phyloP scores from a whole-genome alignment of 2,888 invertebrate genomes.

The Oscheius sp. region DNA sequence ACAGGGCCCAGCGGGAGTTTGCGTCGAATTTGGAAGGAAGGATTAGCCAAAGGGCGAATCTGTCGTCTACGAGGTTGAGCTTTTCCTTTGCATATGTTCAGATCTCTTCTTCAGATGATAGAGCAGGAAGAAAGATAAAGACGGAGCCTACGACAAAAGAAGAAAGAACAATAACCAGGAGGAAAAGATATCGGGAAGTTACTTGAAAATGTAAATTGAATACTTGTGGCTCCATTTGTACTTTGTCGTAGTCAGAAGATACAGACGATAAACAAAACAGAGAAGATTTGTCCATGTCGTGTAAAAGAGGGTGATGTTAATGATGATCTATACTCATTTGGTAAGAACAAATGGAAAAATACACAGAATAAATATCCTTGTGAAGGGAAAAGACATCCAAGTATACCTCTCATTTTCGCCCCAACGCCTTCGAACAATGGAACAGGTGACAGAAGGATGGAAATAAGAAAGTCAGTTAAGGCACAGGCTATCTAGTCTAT shows the following conservation, averaged over 20 bases:
- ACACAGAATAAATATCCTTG: slow-evolving; percentile 17
- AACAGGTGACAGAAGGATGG: not conserved
- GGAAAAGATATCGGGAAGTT: not conserved
- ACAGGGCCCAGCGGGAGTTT: slow-evolving; percentile 21
- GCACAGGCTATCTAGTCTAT: slow-evolving; percentile 5
- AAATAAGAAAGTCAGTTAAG: not conserved
- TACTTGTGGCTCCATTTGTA: slow-evolving; percentile 17
- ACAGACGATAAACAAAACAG: slow-evolving; percentile 16
- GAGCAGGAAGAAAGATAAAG: slow-evolving; percentile 6
- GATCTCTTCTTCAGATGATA: slow-evolving; percentile 8
- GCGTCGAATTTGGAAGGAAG: slow-evolving; percentile 19
- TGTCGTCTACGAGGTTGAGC: not conserved
- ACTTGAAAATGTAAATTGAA: too few species aligned
- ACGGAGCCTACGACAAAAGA: not conserved
- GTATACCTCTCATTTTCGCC: slow-evolving; percentile 3
- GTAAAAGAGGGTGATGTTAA: not conserved
- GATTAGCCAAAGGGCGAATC: slow-evolving; percentile 18
- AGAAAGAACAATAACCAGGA: not conserved
- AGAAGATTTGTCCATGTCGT: slow-evolving; percentile 8
- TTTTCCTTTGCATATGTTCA: not conserved
- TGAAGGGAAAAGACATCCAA: slow-evolving; percentile 4
- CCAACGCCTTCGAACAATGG: slow-evolving; percentile 9
- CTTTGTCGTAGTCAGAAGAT: slow-evolving; percentile 9
- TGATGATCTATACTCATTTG: not conserved
- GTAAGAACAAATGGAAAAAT: not conserved